Conservation (phyloP, 2,888 invertebrate species). For the Argyresthia goedartella region DNA sequence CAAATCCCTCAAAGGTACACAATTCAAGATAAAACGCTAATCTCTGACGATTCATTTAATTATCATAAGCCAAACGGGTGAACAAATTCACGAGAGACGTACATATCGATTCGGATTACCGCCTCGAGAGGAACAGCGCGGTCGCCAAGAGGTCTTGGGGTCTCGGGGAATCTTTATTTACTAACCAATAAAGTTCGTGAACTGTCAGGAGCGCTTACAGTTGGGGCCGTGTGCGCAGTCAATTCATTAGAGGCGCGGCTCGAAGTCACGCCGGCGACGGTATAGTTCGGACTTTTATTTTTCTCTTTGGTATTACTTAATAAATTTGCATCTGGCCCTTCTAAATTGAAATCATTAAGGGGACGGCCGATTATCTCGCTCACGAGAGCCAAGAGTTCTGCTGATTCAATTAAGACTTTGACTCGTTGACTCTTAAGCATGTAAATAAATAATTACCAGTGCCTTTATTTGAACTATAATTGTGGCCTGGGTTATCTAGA, state of each 20-base stretch:
- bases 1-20: background rate
- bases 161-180: slow-evolving; percentile 6
- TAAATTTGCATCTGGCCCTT: slow-evolving; percentile 58
- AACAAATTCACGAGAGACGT: background rate
- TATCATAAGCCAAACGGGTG: slow-evolving; percentile 4
- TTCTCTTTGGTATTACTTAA: slow-evolving; percentile 25
- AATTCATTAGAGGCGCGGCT: slow-evolving; percentile 34
- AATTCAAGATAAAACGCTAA: background rate
- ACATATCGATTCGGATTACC: background rate
- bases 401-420: slow-evolving; percentile 53
- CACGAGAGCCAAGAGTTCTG: slow-evolving; percentile 45
- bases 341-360: slow-evolving; percentile 66
- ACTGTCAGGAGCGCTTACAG: slow-evolving; percentile 7
- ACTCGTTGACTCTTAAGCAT: slow-evolving; percentile 40
- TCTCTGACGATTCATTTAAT: slow-evolving; percentile 4
- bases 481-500: background rate
- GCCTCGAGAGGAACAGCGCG: background rate
- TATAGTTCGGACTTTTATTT: slow-evolving; percentile 5
- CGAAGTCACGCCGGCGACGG: background rate
- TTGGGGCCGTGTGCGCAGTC: slow-evolving; percentile 24
- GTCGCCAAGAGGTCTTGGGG: background rate
- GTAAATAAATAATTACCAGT: background rate
- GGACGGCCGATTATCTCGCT: slow-evolving; percentile 60
- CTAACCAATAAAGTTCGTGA: slow-evolving; percentile 8
- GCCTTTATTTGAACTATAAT: background rate